phyloP scores from a whole-genome alignment of 1,140 invertebrate genomes.

The Cephus cinctus region DNA sequence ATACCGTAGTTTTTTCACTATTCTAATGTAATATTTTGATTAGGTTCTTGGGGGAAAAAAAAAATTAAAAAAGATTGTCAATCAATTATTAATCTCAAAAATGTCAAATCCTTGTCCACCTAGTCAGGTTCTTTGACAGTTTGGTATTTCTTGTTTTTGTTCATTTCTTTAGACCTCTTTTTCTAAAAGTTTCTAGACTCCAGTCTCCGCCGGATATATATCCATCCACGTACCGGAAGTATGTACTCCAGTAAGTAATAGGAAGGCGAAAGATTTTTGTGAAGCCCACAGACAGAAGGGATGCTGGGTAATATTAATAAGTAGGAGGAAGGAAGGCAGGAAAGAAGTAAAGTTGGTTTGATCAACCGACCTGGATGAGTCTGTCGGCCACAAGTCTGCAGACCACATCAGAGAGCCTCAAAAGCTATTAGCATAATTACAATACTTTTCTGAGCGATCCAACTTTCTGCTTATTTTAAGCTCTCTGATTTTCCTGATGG shows the following conservation, averaged over 20 bases:
- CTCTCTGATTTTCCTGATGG: conserved; percentile 45
- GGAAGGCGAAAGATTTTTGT: not conserved
- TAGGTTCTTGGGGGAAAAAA: too few relatives aligned
- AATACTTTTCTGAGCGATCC: conserved; percentile 48
- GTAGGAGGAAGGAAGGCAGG: too few relatives aligned
- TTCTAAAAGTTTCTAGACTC: not conserved
- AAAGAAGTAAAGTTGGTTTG: conserved; percentile 56
- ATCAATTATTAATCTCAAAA: too few relatives aligned
- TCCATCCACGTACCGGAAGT: too few relatives aligned
- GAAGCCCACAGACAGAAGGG: not conserved
- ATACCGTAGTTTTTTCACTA: too few relatives aligned
- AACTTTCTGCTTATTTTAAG: conserved; percentile 55
- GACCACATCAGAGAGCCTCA: conserved; percentile 51
- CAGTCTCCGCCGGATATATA: not conserved
- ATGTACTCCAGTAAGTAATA: not conserved
- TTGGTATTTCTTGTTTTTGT: not conserved
- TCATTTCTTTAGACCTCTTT: not conserved
- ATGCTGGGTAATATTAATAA: conserved; percentile 42
- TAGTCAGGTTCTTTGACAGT: not conserved
- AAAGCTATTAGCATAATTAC: conserved; percentile 58
- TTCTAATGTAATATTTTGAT: too few relatives aligned
- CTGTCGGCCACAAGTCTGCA: too few relatives aligned
- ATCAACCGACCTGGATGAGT: conserved; percentile 46
- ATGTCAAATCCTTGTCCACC: too few relatives aligned
- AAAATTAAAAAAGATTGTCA: too few relatives aligned